Evolutionary conservation across 1,140 invertebrate genomes (phyloP).

Genomic region (Drosophila sp.): DNA sequence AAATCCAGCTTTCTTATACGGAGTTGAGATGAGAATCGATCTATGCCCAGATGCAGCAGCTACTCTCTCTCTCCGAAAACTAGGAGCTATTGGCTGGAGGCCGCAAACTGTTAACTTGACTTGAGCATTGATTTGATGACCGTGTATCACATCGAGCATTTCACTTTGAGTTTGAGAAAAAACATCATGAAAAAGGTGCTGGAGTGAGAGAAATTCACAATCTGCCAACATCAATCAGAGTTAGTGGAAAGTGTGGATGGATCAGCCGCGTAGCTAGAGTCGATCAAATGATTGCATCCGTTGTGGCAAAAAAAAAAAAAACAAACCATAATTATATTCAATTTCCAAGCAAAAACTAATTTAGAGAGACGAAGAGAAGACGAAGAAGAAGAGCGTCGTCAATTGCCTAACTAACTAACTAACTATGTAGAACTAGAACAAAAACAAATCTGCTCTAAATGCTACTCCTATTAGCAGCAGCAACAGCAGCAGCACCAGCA

Average conservation of each 20-base stretch:
- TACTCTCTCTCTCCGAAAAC: constrained; percentile 48
- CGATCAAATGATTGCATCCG: constrained; percentile 71
- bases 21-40: neutral
- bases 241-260: constrained; percentile 13
- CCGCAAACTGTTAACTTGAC: constrained; percentile 6
- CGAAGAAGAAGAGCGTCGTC: neutral
- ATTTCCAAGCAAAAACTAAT: constrained; percentile 37
- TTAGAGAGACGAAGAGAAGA: neutral
- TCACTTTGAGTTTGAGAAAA: constrained; percentile 56
- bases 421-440: neutral
- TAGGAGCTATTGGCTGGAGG: neutral
- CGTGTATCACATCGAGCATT: constrained; percentile 58
- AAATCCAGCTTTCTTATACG: constrained; percentile 53
- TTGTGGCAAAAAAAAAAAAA: constrained; percentile 43
- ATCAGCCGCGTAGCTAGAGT: constrained; percentile 25
- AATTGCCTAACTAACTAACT: constrained; percentile 1
- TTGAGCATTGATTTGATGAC: constrained; percentile 57
- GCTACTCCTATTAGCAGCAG: constrained; percentile 39
- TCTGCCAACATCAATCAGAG: constrained; percentile 18
- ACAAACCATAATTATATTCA: constrained; percentile 65
- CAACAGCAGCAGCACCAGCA: constrained; percentile 22
- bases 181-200: constrained; percentile 36
- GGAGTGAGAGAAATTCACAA: constrained; percentile 45
- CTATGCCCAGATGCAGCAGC: constrained; percentile 27
- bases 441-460: neutral